Evolutionary conservation across 2,888 invertebrate species (phyloP), one percentile per base, ranked within the genome.

Genomic region (Smittia aterrima): DNA sequence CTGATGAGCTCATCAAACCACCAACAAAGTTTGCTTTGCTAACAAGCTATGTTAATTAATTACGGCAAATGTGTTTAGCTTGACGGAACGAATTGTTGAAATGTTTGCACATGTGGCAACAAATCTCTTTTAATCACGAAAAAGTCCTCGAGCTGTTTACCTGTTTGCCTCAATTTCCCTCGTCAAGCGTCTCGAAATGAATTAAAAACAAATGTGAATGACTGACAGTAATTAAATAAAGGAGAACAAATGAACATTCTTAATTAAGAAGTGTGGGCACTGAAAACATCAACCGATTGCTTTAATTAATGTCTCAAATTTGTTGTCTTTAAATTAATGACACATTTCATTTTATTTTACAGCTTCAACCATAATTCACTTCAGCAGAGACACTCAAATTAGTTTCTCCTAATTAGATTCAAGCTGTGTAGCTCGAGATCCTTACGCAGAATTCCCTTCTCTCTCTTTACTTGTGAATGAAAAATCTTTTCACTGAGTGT

Each of bases 321-420:
- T 58, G 58, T 58, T 58, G 58, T 58, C 58, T 58, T 58, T 58
- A 58, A 32, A 58, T 58, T 58, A 58, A 58, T 22, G 58, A 58
- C 58, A 58, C 22, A 58, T 58, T n/a, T 58, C 58, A 58, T 58
- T 58, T 58, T 13, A n/a, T 22, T 58, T 58, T 18, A 58, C 22
- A 13, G 9, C 18, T 7, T 47, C 11, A n/a, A n/a, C 47, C 2
- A 32, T 47, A 11, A 47, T 58, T 58, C 22, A 18, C 22, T 58
- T 3, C 22, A 18, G 3, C 16, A 47, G 22, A 18, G 18, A 9
- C 2, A 58, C n/a, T 7, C 7, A 58, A 58, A 58, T 58, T 22
- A 13, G 58, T 58, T n/a, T 58, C 22, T 58, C 22, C 7, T 58
- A 58, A 58, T 58, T 58, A n/a, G 58, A 58, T 58, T 18, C n/a